phyloP scores from a whole-genome alignment of 2,888 invertebrate species.

The Acleris literana region DNA sequence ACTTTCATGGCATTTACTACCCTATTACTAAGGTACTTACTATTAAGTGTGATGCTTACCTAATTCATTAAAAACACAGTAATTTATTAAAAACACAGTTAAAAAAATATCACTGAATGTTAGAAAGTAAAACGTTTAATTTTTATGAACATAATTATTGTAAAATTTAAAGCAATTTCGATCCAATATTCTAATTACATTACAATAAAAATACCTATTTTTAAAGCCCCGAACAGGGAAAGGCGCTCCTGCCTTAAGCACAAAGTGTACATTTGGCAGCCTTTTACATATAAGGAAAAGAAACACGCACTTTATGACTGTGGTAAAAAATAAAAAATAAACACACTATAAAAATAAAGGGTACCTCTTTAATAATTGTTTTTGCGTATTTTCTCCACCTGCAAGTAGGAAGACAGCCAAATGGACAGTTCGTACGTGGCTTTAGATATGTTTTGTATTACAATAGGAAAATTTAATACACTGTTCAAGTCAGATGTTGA shows the following conservation, averaged over 20 bases:
- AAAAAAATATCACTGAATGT: slow-evolving; percentile 27
- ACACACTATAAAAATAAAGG: too few species aligned
- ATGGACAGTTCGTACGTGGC: too few species aligned
- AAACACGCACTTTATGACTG: too few species aligned
- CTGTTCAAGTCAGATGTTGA: too few species aligned
- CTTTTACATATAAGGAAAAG: too few species aligned
- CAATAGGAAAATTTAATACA: neutral
- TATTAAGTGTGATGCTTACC: slow-evolving; percentile 31
- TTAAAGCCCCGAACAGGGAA: neutral
- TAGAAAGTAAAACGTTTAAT: slow-evolving; percentile 29
- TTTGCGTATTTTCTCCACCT: too few species aligned
- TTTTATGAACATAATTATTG: slow-evolving; percentile 18
- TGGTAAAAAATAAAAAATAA: too few species aligned
- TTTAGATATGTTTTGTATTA: slow-evolving; percentile 13
- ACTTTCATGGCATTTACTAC: slow-evolving; percentile 72
- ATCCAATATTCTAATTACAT: slow-evolving; percentile 20
- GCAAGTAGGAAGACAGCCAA: too few species aligned
- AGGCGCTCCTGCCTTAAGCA: too few species aligned
- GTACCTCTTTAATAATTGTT: too few species aligned
- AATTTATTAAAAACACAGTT: slow-evolving; percentile 27
- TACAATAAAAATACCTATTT: slow-evolving; percentile 8
- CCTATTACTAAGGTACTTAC: slow-evolving; percentile 24
- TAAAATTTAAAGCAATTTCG: slow-evolving; percentile 34
- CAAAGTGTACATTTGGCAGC: neutral
- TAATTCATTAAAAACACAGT: slow-evolving; percentile 27